A percentile compares a stretch with the other conserved stretches of the same genome.
These are phyloP conservation scores for Nothoprocta pentlandii DNA, from an alignment of 2,113 vertebrate genomes.

Conservation along the genomic window DNA sequence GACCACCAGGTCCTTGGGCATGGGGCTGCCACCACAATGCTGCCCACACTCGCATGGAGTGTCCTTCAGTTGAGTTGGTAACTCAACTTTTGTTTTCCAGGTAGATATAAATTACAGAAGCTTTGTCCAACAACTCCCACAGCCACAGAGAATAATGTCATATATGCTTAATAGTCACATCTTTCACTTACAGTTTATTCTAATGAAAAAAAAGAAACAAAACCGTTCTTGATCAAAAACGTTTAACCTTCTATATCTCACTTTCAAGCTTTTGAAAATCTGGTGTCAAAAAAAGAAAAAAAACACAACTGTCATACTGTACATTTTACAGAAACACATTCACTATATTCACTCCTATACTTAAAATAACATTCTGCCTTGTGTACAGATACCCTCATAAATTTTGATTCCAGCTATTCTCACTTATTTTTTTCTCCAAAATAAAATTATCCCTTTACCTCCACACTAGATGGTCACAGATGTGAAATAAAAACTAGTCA, in stretches of 20 bases:
- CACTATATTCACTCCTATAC: rapidly evolving
- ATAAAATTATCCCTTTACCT: background rate
- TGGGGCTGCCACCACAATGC: background rate
- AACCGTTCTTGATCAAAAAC: background rate
- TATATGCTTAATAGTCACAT: background rate
- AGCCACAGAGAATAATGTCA: background rate
- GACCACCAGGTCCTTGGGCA: background rate
- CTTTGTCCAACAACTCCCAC: background rate
- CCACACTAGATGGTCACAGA: no score
- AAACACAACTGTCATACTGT: rapidly evolving
- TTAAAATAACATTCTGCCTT: background rate
- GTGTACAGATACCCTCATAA: background rate
- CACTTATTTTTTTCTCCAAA: background rate
- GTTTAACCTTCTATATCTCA: background rate
- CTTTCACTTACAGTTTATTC: rapidly evolving
- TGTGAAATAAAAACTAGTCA: background rate
- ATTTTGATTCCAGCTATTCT: background rate
- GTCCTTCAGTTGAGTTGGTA: background rate
- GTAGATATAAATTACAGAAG: background rate
- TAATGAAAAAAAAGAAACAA: background rate
- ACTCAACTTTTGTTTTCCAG: background rate
- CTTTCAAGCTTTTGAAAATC: background rate
- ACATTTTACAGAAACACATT: background rate
- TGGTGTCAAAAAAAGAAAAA: background rate
- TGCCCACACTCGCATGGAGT: rapidly evolving